Evolutionary conservation across 1,140 invertebrate genomes (phyloP).

Genomic region (Wiebesia pumilae): DNA sequence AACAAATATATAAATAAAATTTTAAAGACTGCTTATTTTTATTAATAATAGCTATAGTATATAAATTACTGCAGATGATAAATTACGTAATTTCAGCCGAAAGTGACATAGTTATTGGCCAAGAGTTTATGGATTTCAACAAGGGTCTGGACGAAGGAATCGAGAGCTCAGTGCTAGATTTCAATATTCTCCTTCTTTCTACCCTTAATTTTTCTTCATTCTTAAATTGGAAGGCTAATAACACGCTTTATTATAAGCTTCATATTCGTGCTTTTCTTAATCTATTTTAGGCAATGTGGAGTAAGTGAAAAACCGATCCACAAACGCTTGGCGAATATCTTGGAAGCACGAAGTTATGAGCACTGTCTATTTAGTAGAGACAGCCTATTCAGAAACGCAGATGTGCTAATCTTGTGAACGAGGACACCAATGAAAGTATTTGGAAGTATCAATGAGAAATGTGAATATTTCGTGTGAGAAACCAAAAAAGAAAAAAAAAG

Average conservation of each 20-base stretch:
- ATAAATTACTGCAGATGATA: background rate
- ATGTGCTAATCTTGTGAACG: background rate
- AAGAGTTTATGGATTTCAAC: background rate
- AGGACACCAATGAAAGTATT: conserved; percentile 2
- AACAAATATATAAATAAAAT: too few species aligned
- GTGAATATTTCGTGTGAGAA: background rate
- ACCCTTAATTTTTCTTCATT: background rate
- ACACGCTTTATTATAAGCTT: background rate
- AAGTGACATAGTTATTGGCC: background rate
- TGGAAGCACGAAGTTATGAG: background rate
- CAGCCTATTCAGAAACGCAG: background rate
- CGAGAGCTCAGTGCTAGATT: background rate
- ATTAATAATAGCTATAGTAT: background rate
- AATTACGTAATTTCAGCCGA: background rate
- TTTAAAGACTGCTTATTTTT: background rate
- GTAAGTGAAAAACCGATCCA: background rate
- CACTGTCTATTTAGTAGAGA: background rate
- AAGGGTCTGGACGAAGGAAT: background rate
- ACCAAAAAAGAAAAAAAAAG: background rate
- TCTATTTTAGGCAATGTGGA: background rate
- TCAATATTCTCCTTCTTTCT: background rate
- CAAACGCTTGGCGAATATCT: background rate
- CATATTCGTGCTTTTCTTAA: background rate
- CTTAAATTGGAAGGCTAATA: background rate
- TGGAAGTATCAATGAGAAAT: background rate